phyloP scores from a whole-genome alignment of 2,113 vertebrate species.

The Engystomops pustulosus region DNA sequence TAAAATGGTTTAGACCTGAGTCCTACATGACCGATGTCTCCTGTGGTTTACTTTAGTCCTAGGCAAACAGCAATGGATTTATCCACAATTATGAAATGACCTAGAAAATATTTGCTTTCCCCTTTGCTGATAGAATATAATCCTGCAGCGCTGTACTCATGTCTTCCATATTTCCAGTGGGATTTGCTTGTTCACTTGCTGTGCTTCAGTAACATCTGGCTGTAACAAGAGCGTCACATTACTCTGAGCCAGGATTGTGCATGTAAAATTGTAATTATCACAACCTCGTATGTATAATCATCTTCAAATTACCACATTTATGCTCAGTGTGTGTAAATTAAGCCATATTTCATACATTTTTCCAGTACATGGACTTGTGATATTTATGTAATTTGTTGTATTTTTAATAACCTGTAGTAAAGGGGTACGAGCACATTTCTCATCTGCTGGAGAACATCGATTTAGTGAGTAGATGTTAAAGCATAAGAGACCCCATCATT shows the following conservation, averaged over 20 bases:
- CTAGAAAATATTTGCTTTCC: slow-evolving; percentile 28
- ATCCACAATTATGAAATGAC: slow-evolving; percentile 24
- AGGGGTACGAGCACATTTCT: too few species aligned
- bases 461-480: not conserved
- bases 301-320: slow-evolving; percentile 16
- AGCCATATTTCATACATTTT: slow-evolving; percentile 2
- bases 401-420: not conserved
- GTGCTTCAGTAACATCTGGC: slow-evolving; percentile 16
- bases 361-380: not conserved
- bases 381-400: not conserved
- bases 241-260: not conserved
- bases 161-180: slow-evolving; percentile 6
- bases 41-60: not conserved
- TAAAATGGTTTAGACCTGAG: too few species aligned
- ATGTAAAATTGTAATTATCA: slow-evolving; percentile 18
- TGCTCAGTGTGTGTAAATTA: not conserved
- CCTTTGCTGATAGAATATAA: slow-evolving; percentile 17
- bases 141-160: slow-evolving; percentile 4
- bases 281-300: not conserved
- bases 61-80: not conserved
- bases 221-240: not conserved
- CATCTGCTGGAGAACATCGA: not conserved
- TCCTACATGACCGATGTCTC: not conserved
- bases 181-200: slow-evolving; percentile 19
- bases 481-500: too few species aligned